Conservation (phyloP, 2,113 vertebrate genomes). For the Cisticola juncidis region DNA sequence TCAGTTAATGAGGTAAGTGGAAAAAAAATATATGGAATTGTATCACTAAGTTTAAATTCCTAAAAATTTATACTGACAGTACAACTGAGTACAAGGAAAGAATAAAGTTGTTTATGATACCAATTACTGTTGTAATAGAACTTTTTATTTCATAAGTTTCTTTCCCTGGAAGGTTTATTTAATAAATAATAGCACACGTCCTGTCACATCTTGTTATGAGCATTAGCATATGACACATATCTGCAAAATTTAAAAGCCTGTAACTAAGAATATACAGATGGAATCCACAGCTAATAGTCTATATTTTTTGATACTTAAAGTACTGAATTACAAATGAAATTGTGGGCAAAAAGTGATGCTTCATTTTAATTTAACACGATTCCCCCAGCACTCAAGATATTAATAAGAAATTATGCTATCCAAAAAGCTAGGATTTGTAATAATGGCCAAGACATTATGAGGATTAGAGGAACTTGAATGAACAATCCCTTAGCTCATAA, state of each 20-base stretch:
- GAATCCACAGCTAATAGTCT: neutral
- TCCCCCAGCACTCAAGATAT: conserved; percentile 61
- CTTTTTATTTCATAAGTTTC: neutral
- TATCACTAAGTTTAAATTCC: neutral
- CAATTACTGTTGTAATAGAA: neutral
- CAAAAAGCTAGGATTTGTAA: conserved; percentile 69
- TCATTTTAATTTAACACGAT: conserved; percentile 69
- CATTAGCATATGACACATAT: neutral
- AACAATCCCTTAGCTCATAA: conserved; percentile 75
- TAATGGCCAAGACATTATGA: conserved; percentile 70
- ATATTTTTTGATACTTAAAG: conserved; percentile 37
- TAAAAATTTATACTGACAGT: neutral
- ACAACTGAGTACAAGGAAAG: neutral
- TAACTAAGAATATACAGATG: neutral
- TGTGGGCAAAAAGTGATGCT: conserved; percentile 49
- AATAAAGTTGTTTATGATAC: neutral
- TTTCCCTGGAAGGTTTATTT: neutral
- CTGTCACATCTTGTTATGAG: neutral
- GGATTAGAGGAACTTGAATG: conserved; percentile 72
- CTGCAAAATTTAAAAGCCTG: neutral
- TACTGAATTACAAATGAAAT: conserved; percentile 69
- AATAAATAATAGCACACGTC: neutral
- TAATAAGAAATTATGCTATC: conserved; percentile 68
- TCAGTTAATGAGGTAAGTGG: neutral
- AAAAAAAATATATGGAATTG: neutral